Base-by-base conservation (phyloP, 64 coral and sea anemone species). In the Montipora efflorescens region DNA sequence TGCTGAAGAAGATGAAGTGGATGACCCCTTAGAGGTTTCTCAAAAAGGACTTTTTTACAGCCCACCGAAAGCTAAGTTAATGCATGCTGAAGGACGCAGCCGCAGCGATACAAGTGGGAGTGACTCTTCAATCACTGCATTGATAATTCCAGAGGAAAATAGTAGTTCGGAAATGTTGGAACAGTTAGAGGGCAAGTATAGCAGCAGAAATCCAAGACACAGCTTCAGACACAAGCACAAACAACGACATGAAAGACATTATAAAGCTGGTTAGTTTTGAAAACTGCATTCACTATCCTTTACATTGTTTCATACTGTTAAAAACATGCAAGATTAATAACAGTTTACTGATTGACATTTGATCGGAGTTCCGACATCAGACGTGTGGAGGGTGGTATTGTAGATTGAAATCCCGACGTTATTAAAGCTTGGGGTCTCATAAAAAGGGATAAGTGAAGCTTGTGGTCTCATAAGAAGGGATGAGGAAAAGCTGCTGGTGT, bases 111-210 rank as follows among this genome's bases (percentile, higher is more conserved):
- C 58, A 8, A 71, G 44, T 79, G 73, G 88, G 2, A 90, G 93
- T 47, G 73, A 79, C 51, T 86, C 58, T 16, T 95, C 88, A 10
- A 90, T 58, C 22, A 46, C 93, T 8, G 20, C 59, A 7, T 52
- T 95, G 8, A 95, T 95, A 68, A 90, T 85, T 25, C 89, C 76
- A 47, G 88, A 86, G 50, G 88, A 95, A 90, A 72, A 78, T 8
- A 90, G 50, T 73, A 80, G 79, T 79, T 43, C 66, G 16, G 52
- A 70, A 5, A 6, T 77, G 8, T 49, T 15, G 90, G 19, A 49
- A 68, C 55, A 76, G 47, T 51, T 64, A 86, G 82, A 86, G 64
- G 82, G 62, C 4, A 86, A 51, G 22, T 71, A 50, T 18, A 72
- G 62, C 22, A 71, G 11, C 66, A 86, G 61, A 46, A 59, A 86